phyloP scores from a whole-genome alignment of 2,113 vertebrate species.

The Coreoperca whiteheadi region DNA sequence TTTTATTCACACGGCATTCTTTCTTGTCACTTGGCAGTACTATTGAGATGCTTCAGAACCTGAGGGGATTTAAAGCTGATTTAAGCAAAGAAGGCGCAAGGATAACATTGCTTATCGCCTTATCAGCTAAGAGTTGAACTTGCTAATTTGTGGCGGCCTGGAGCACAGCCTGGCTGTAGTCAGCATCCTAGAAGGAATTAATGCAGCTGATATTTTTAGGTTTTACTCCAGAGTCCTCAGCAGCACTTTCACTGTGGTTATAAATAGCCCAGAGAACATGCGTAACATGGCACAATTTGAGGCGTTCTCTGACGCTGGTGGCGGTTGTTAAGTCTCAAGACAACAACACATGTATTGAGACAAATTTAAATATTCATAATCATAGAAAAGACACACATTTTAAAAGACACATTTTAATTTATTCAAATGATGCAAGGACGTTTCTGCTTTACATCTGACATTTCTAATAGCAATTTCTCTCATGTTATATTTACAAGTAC shows the following conservation, averaged over 20 bases:
- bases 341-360: background rate
- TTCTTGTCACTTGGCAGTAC: background rate
- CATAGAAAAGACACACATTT: slow-evolving; percentile 38
- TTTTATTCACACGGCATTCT: background rate
- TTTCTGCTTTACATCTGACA: slow-evolving; percentile 61
- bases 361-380: slow-evolving; percentile 15
- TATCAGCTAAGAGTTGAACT: slow-evolving; percentile 76
- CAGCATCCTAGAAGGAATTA: slow-evolving; percentile 64
- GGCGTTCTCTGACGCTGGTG: background rate
- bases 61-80: slow-evolving; percentile 71
- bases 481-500: slow-evolving; percentile 74
- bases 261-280: slow-evolving; percentile 40
- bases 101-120: slow-evolving; percentile 78
- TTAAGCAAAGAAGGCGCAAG: slow-evolving; percentile 67
- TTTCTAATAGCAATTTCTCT: slow-evolving; percentile 54
- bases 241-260: slow-evolving; percentile 47
- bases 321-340: background rate
- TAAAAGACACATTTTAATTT: slow-evolving; percentile 80
- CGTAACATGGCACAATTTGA: background rate
- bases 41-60: slow-evolving; percentile 29
- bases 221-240: slow-evolving; percentile 62
- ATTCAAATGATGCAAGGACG: slow-evolving; percentile 64
- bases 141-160: slow-evolving; percentile 44
- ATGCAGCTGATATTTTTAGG: slow-evolving; percentile 65
- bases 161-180: slow-evolving; percentile 47